A percentile compares a stretch with the other conserved stretches of the same genome.
These are phyloP conservation scores for Drosophila atroscutellata DNA, from an alignment of 2,888 invertebrate genomes.

Conservation along the genomic window DNA sequence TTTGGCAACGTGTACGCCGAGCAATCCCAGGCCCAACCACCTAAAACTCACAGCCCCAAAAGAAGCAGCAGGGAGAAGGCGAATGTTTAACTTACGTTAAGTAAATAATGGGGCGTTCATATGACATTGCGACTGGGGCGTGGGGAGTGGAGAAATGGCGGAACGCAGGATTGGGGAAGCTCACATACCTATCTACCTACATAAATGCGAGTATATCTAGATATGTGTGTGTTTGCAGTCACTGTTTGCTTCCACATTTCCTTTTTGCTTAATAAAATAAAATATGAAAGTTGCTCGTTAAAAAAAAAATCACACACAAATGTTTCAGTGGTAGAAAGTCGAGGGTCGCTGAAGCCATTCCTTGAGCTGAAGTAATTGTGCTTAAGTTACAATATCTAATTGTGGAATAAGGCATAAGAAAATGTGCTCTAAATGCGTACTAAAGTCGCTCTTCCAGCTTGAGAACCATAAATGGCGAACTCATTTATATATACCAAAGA, in stretches of 20 bases:
- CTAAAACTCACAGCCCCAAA: conserved; percentile 6
- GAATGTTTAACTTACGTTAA: conserved; percentile 80
- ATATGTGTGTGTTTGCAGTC: conserved; percentile 58
- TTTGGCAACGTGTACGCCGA: conserved; percentile 46
- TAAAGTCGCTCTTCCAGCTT: neutral
- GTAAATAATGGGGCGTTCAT: conserved; percentile 82
- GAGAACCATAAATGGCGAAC: neutral
- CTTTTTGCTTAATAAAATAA: conserved; percentile 76
- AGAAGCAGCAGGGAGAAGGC: conserved; percentile 40
- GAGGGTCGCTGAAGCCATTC: conserved; percentile 17
- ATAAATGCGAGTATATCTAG: conserved; percentile 16
- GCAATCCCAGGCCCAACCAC: conserved; percentile 15
- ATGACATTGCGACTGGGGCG: conserved; percentile 60
- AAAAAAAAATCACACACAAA: conserved; percentile 32
- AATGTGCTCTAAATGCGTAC: neutral
- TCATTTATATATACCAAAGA: too few relatives aligned
- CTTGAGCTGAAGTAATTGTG: neutral
- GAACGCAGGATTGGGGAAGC: conserved; percentile 16
- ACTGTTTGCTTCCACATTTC: conserved; percentile 74
- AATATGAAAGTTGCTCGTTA: conserved; percentile 64
- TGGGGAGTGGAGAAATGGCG: conserved; percentile 11
- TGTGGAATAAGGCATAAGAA: neutral
- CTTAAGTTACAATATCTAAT: neutral
- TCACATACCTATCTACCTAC: conserved; percentile 14
- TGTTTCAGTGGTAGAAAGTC: conserved; percentile 19